phyloP scores from a whole-genome alignment of 2,113 vertebrate genomes.

The Ariopsis seemanni region DNA sequence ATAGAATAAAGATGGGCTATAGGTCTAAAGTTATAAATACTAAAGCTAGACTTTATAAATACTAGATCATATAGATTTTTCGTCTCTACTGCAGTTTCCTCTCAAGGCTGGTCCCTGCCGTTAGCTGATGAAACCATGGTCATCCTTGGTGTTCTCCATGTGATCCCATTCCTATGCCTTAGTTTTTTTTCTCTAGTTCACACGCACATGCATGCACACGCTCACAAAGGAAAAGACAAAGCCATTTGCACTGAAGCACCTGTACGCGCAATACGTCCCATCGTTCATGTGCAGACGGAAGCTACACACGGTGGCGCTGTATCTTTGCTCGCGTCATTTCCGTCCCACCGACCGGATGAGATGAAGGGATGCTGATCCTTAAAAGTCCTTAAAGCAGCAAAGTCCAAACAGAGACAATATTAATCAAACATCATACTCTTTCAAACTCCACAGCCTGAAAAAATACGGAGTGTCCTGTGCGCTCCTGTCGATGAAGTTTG shows the following conservation, averaged over 20 bases:
- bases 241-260: constrained; percentile 30
- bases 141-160: constrained; percentile 23
- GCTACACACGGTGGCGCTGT: not conserved
- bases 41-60: constrained; percentile 40
- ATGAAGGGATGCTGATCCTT: constrained; percentile 36
- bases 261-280: constrained; percentile 11
- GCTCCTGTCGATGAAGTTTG: constrained; percentile 29
- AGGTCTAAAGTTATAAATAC: constrained; percentile 34
- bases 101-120: constrained; percentile 28
- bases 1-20: constrained; percentile 48
- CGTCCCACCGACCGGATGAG: constrained; percentile 21
- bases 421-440: constrained; percentile 1
- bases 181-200: constrained; percentile 4
- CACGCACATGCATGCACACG: constrained; percentile 39
- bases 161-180: not conserved
- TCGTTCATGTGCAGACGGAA: not conserved
- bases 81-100: constrained; percentile 33
- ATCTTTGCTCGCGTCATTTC: not conserved
- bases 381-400: constrained; percentile 44
- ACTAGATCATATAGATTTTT: constrained; percentile 13
- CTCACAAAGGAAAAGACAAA: constrained; percentile 39
- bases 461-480: constrained; percentile 26
- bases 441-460: constrained; percentile 19
- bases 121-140: constrained; percentile 35
- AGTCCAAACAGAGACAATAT: constrained; percentile 32